Conservation (phyloP, 2,113 vertebrate species). For the Pteronura brasiliensis region DNA sequence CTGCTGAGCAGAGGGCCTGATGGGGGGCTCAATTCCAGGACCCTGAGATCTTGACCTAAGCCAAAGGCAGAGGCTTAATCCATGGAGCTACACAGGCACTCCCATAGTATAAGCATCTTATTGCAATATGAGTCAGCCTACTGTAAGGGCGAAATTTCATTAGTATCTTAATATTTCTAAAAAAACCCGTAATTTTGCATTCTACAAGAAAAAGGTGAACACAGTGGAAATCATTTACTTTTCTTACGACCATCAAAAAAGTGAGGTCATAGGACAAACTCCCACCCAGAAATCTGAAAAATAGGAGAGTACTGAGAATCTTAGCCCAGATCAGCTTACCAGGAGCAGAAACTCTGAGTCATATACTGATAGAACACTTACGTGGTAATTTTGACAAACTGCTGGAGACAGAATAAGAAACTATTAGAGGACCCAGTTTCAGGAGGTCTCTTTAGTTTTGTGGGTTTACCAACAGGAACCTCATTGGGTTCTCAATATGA, state of each 20-base stretch:
- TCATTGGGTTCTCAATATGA: not conserved
- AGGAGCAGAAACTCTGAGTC: not conserved
- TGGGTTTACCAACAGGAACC: not conserved
- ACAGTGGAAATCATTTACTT: not conserved
- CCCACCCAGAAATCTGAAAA: not conserved
- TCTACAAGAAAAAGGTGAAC: not conserved
- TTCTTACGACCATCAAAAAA: not conserved
- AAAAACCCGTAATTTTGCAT: not conserved
- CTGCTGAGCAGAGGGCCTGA: too few species aligned
- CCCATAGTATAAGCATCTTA: not conserved
- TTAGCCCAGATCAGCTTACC: not conserved
- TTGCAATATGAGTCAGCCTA: not conserved
- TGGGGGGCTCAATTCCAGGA: too few species aligned
- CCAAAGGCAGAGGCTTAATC: too few species aligned
- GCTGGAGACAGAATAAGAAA: not conserved
- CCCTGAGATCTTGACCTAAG: too few species aligned
- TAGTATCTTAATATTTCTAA: not conserved
- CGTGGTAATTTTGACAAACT: not conserved
- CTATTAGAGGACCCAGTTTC: not conserved
- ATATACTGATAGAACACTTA: not conserved
- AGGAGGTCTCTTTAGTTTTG: not conserved
- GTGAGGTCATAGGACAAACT: not conserved
- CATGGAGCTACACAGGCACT: too few species aligned
- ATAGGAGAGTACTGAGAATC: not conserved
- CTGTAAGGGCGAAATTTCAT: not conserved